Evolutionary conservation across 2,888 invertebrate genomes (phyloP).

Genomic region (Orgyia antiqua): DNA sequence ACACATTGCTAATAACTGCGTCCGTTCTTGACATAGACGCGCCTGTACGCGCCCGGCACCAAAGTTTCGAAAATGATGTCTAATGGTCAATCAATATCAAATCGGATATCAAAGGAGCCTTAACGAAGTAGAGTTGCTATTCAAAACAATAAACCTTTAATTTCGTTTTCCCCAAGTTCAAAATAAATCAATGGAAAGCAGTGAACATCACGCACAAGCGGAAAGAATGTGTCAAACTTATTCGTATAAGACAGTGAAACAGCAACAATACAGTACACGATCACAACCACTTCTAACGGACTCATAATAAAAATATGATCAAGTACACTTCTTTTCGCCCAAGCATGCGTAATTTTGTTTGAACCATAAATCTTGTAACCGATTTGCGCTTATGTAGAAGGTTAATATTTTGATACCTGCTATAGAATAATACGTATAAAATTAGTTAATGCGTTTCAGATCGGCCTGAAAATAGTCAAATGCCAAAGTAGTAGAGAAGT

Average conservation of each 20-base stretch:
- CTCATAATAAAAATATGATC: constrained; percentile 35
- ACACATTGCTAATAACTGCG: constrained; percentile 19
- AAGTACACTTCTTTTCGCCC: constrained; percentile 71
- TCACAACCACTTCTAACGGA: constrained; percentile 59
- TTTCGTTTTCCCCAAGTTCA: constrained; percentile 20
- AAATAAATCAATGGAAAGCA: constrained; percentile 59
- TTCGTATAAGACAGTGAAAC: constrained; percentile 58
- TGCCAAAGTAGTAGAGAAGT: too few relatives aligned
- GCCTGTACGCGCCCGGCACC: constrained; percentile 61
- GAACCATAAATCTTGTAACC: constrained; percentile 47
- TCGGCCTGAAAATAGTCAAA: too few relatives aligned
- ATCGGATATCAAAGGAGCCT: constrained; percentile 4
- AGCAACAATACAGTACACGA: constrained; percentile 59
- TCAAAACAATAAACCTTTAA: constrained; percentile 7
- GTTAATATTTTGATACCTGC: too few relatives aligned
- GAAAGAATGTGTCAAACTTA: constrained; percentile 72
- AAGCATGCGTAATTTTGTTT: constrained; percentile 65
- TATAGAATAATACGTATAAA: too few relatives aligned
- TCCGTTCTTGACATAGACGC: constrained; percentile 38
- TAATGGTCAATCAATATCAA: constrained; percentile 3
- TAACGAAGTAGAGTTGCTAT: constrained; percentile 13
- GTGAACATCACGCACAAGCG: constrained; percentile 77
- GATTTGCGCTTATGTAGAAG: too few relatives aligned
- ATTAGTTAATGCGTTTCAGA: too few relatives aligned
- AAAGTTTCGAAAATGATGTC: constrained; percentile 1